Evolutionary conservation across 37 sponge, comb jelly and placozoan species (phyloP).

Genomic region (Axinella damicornis): DNA sequence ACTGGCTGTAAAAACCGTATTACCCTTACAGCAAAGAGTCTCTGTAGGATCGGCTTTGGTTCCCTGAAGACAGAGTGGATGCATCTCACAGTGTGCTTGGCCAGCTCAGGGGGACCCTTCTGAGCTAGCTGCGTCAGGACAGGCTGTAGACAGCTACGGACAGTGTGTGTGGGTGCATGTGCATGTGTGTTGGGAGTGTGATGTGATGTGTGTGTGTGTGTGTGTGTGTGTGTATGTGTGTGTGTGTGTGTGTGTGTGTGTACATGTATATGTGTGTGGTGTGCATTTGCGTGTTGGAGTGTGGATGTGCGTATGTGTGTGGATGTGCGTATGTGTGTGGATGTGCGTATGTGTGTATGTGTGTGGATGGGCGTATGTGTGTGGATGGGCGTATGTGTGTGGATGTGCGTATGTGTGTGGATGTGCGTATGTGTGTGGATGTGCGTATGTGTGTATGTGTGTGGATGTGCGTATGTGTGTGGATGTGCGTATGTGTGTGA

Average conservation of each 20-base stretch:
- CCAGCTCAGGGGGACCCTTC: constrained; percentile 48
- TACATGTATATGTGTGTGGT: not conserved
- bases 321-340: not conserved
- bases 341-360: not conserved
- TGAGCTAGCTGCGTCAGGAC: constrained; percentile 62
- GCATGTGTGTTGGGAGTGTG: not conserved
- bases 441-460: not conserved
- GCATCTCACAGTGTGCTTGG: constrained; percentile 69
- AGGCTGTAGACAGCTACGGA: constrained; percentile 82
- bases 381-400: not conserved
- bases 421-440: not conserved
- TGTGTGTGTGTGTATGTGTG: too few relatives aligned
- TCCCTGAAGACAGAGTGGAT: constrained; percentile 62
- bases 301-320: not conserved
- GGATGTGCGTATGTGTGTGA: too few relatives aligned
- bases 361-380: too few relatives aligned
- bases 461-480: too few relatives aligned
- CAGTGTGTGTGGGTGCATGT: not conserved
- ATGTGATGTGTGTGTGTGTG: too few relatives aligned
- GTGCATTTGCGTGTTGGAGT: too few relatives aligned
- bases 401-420: not conserved
- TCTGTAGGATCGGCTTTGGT: constrained; percentile 54
- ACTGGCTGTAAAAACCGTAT: too few relatives aligned
- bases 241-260: too few relatives aligned
- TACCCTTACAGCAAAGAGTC: constrained; percentile 59